Evolutionary conservation across 2,888 invertebrate species (phyloP).

Genomic region (Diarsia mendica): DNA sequence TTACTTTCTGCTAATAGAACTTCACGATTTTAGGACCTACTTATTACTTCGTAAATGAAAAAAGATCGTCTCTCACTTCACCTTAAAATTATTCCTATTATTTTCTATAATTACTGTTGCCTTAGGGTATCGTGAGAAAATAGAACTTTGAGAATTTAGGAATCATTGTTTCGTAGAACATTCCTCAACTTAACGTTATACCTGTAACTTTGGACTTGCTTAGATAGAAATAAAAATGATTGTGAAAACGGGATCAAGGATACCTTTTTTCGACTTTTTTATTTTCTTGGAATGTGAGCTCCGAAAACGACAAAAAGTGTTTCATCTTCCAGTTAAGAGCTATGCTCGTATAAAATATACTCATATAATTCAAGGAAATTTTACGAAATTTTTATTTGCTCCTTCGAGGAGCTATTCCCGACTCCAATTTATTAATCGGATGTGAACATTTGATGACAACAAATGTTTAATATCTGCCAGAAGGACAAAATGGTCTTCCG

Average conservation of each 20-base stretch:
- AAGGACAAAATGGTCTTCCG: not conserved
- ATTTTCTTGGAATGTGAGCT: not conserved
- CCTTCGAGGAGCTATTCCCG: not conserved
- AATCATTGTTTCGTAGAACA: not conserved
- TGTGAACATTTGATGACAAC: too few species aligned
- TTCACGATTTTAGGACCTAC: not conserved
- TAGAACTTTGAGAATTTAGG: not conserved
- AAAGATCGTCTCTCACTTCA: not conserved
- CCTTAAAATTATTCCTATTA: not conserved
- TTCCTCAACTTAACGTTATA: too few species aligned
- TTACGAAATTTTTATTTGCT: slow-evolving; percentile 35
- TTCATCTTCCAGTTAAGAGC: not conserved
- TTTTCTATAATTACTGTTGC: not conserved
- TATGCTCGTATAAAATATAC: not conserved
- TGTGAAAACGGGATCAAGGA: not conserved
- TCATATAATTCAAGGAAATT: slow-evolving; percentile 14
- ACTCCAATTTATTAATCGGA: slow-evolving; percentile 2
- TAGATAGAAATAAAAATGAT: not conserved
- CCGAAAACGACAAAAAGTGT: not conserved
- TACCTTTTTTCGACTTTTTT: not conserved
- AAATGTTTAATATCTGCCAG: not conserved
- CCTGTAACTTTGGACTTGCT: not conserved
- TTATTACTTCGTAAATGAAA: not conserved
- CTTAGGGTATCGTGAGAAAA: not conserved
- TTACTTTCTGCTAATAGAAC: too few species aligned